A percentile compares a stretch with the other conserved stretches of the same genome.
Evolutionary conservation across 2,113 vertebrate species (phyloP).

Genomic region (Brienomyrus brachyistius): DNA sequence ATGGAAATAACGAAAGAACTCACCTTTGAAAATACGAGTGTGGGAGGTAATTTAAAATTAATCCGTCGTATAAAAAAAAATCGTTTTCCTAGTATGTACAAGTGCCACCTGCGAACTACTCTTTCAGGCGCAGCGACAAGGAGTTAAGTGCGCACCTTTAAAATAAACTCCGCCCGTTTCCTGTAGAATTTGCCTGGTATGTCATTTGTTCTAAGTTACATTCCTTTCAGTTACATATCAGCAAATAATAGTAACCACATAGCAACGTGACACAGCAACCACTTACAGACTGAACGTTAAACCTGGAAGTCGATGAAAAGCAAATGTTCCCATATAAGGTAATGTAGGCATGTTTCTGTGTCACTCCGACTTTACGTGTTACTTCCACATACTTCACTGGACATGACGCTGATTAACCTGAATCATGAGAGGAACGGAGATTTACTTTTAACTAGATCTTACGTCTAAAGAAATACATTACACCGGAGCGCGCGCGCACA

Average conservation of each 20-base stretch:
- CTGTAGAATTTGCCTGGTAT: not conserved
- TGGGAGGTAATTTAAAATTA: not conserved
- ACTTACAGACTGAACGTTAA: not conserved
- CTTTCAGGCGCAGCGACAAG: not conserved
- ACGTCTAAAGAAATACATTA: not conserved
- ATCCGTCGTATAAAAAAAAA: not conserved
- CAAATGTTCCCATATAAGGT: not conserved
- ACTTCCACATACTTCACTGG: not conserved
- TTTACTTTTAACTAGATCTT: not conserved
- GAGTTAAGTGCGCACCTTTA: not conserved
- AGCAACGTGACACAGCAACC: not conserved
- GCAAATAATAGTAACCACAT: not conserved
- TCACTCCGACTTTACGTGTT: not conserved
- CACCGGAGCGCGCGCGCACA: not conserved
- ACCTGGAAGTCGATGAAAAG: not conserved
- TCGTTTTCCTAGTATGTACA: not conserved
- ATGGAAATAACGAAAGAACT: not conserved
- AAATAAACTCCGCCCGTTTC: not conserved
- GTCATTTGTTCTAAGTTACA: not conserved
- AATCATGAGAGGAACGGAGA: not conserved
- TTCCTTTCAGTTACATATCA: not conserved
- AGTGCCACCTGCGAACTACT: not conserved
- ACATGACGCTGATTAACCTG: not conserved
- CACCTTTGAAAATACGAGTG: not conserved
- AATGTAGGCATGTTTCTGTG: not conserved